Base-by-base conservation (phyloP, 2,113 vertebrate species). In the Dicaeum eximium region DNA sequence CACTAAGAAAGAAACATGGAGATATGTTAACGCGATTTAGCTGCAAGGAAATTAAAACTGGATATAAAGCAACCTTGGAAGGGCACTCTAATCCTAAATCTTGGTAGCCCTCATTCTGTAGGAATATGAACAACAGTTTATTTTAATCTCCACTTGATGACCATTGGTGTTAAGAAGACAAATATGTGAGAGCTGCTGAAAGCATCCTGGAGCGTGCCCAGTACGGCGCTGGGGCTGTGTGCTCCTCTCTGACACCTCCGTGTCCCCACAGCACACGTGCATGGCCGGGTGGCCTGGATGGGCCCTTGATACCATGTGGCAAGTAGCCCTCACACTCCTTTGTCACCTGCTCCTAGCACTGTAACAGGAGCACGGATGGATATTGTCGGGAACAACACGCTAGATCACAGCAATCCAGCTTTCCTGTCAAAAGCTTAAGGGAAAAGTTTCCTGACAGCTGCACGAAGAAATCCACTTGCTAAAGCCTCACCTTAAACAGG, bases 401-500 rank as follows among this genome's bases (percentile, higher is more conserved):
- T 57, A 95, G 73, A 96, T 75, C 60, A 73, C 79, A 96, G 94
- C 54, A 94, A 88, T 88, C 91, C 86, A 88, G 73, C 73, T 56
- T 31, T 86, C 90, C 88, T 88, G 82, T 86, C 92, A 96, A 93
- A 90, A 79, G 61, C 88, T 80, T 80, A 47, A 77, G 90, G 65
- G 38, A 67, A 53, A 69, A n/a, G 67, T 35, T 56, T 89, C 82
- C 87, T 95, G 95, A 93, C 57, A 92, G 58, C 77, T 83, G 69
- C 40, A 74, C 22, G 17, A 61, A 62, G 44, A 90, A 94, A 90
- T n/a, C 48, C 74, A 81, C 78, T 94, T 93, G 92, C 87, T 94
- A 95, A 97, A 97, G 90, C 65, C 80, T 86, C 92, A 90, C 71
- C 87, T 89, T 40, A 90, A 90, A 87, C 61, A 95, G 78, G 78